A percentile compares a stretch with the other conserved stretches of the same genome.
Conservation (phyloP, 2,888 invertebrate species). For the Cephus sareptanus region DNA sequence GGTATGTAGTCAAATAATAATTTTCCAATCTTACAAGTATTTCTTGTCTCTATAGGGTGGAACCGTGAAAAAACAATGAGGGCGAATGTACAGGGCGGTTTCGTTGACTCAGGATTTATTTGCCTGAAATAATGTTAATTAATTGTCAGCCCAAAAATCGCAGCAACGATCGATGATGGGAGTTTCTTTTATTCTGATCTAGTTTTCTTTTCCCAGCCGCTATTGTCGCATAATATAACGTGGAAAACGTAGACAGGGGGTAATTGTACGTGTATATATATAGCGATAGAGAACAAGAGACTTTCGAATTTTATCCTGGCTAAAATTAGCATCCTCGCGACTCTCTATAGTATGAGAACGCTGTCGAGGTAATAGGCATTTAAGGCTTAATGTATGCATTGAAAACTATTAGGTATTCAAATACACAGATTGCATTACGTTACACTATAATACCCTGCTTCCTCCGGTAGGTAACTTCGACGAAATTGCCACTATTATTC, state of each 20-base stretch:
- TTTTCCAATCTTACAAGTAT: not conserved
- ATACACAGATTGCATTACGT: constrained; percentile 59
- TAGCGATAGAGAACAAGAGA: not conserved
- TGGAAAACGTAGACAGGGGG: not conserved
- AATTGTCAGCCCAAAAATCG: not conserved
- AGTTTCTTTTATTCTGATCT: no score
- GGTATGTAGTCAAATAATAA: not conserved
- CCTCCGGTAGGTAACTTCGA: constrained; percentile 29
- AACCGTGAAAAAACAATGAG: not conserved
- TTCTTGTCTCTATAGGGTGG: not conserved
- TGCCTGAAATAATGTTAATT: not conserved
- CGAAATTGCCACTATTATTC: constrained; percentile 51
- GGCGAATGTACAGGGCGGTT: not conserved
- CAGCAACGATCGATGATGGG: not conserved
- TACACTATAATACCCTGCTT: constrained; percentile 40
- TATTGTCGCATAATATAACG: not conserved
- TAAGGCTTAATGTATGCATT: constrained; percentile 60
- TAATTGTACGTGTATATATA: not conserved
- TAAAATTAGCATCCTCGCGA: constrained; percentile 49
- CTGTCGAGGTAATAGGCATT: constrained; percentile 51
- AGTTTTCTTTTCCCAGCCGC: no score
- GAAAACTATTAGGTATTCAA: constrained; percentile 62
- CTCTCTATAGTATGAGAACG: constrained; percentile 40
- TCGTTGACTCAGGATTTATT: not conserved
- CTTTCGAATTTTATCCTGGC: constrained; percentile 9